Conservation (phyloP, 2,113 vertebrate species). For the Ochotona curzoniae region DNA sequence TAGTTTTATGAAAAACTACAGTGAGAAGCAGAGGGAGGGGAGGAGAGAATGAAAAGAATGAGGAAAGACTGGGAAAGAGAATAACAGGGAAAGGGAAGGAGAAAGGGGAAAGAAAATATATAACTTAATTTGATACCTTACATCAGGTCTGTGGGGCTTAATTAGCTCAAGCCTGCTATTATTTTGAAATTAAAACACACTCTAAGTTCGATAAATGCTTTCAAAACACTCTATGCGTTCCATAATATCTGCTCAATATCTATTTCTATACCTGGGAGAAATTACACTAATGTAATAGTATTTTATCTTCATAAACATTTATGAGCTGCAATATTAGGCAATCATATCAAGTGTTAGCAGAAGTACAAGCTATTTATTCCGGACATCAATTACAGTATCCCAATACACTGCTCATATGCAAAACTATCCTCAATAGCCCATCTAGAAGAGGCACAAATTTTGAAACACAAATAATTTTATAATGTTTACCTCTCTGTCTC, state of each 20-base stretch:
- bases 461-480: conserved; percentile 6
- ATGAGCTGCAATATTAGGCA: conserved; percentile 71
- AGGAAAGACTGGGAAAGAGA: too few relatives aligned
- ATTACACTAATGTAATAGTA: conserved; percentile 69
- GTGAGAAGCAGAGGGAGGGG: not conserved
- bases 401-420: conserved; percentile 27
- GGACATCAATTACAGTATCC: conserved; percentile 45
- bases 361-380: conserved; percentile 63
- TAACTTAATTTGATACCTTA: conserved; percentile 41
- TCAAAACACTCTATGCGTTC: conserved; percentile 61
- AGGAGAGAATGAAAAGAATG: not conserved
- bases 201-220: conserved; percentile 62
- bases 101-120: not conserved
- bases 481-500: not conserved
- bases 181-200: conserved; percentile 75
- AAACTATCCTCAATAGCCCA: conserved; percentile 56
- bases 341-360: conserved; percentile 59
- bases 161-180: conserved; percentile 69
- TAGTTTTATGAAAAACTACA: not conserved
- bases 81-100: too few relatives aligned
- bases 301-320: conserved; percentile 73
- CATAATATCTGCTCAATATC: conserved; percentile 66
- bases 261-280: conserved; percentile 75
- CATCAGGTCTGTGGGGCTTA: conserved; percentile 56
- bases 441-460: conserved; percentile 1